Evolutionary conservation across 2,113 vertebrate genomes (phyloP).

Genomic region (Nannobrachium achirus): DNA sequence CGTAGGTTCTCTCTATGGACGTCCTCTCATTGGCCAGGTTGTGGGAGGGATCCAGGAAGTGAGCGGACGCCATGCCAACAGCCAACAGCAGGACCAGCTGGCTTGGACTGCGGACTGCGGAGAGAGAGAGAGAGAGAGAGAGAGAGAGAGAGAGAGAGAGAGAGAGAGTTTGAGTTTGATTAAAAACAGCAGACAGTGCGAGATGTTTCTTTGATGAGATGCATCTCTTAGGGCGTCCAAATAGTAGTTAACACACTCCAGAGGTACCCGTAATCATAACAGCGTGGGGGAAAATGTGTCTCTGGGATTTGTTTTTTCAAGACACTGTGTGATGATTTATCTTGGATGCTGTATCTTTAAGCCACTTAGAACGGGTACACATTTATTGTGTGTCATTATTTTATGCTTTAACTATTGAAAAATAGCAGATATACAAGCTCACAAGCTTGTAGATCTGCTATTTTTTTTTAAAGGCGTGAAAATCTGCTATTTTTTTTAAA

Average conservation of each 20-base stretch:
- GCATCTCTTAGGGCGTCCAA: slow-evolving; percentile 32
- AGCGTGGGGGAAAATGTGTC: slow-evolving; percentile 38
- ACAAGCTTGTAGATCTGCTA: too few relatives aligned
- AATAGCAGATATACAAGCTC: too few relatives aligned
- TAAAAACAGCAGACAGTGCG: not conserved
- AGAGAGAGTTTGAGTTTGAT: not conserved
- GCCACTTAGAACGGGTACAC: too few relatives aligned
- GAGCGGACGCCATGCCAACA: slow-evolving; percentile 80
- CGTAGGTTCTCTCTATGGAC: slow-evolving; percentile 95
- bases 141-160: slow-evolving; percentile 28
- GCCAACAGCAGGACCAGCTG: slow-evolving; percentile 85
- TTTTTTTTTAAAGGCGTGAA: too few relatives aligned
- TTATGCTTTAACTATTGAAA: too few relatives aligned
- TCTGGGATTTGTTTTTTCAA: slow-evolving; percentile 43
- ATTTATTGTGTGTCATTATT: too few relatives aligned
- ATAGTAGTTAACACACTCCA: slow-evolving; percentile 28
- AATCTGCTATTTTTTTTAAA: too few relatives aligned
- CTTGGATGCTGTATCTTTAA: slow-evolving; percentile 38
- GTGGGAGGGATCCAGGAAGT: slow-evolving; percentile 82
- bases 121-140: slow-evolving; percentile 9
- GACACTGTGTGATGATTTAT: slow-evolving; percentile 48
- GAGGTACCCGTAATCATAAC: slow-evolving; percentile 54
- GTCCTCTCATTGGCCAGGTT: slow-evolving; percentile 84
- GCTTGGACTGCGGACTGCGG: slow-evolving; percentile 62
- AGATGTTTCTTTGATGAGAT: slow-evolving; percentile 37